Conservation (phyloP, 2,888 invertebrate genomes). For the Eupithecia vulgata region DNA sequence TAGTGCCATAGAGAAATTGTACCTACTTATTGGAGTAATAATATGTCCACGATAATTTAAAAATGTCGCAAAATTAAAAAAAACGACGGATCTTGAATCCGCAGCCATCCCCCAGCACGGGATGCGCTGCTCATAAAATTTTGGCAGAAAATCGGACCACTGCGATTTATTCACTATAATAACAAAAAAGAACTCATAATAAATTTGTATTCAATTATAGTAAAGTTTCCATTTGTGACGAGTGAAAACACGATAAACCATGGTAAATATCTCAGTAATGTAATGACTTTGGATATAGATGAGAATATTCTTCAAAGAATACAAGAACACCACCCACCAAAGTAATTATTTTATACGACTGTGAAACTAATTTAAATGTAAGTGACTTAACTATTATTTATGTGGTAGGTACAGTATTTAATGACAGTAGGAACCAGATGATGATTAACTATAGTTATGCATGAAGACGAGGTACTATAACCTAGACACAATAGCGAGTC, state of each 20-base stretch:
- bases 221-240: too few relatives aligned
- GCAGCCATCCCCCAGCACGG: too few relatives aligned
- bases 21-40: too few relatives aligned
- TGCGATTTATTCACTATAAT: too few relatives aligned
- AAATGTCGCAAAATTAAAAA: too few relatives aligned
- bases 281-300: background rate
- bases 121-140: too few relatives aligned
- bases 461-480: slow-evolving; percentile 40
- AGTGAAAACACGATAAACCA: too few relatives aligned
- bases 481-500: slow-evolving; percentile 21
- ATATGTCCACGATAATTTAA: too few relatives aligned
- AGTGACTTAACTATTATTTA: slow-evolving; percentile 1
- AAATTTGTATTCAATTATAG: too few relatives aligned
- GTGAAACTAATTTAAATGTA: slow-evolving; percentile 1
- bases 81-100: too few relatives aligned
- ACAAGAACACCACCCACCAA: background rate
- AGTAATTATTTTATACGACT: slow-evolving; percentile 8
- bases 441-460: slow-evolving; percentile 61
- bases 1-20: background rate
- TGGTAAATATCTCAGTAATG: background rate
- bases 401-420: slow-evolving; percentile 5
- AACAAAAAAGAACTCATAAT: too few relatives aligned
- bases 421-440: slow-evolving; percentile 31
- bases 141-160: too few relatives aligned
- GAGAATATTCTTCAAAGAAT: background rate